Conservation (phyloP, 2,113 vertebrate species). For the Psephotus haematonotus region DNA sequence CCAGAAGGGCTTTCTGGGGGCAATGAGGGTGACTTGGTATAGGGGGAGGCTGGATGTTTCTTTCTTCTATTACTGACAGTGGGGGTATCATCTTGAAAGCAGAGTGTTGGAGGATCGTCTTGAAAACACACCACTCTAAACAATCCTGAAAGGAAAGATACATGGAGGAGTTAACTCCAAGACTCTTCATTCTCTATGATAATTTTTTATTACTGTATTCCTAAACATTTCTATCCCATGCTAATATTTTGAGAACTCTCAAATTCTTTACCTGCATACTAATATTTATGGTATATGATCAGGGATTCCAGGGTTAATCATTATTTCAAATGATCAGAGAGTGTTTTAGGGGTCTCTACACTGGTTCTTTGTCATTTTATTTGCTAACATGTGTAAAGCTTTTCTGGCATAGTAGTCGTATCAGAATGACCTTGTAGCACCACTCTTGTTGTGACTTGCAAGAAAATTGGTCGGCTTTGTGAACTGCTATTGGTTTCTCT, state of each 20-base stretch:
- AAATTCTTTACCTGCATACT: neutral
- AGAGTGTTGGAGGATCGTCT: accelerated
- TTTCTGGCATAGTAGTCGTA: neutral
- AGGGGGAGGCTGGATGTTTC: neutral
- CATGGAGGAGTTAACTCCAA: neutral
- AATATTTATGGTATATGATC: accelerated
- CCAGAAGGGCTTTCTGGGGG: neutral
- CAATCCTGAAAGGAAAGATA: neutral
- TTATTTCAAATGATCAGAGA: neutral
- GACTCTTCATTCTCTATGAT: neutral
- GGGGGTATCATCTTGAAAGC: neutral
- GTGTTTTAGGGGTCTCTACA: neutral
- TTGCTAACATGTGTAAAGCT: neutral
- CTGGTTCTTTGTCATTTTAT: neutral
- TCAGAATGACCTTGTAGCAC: neutral
- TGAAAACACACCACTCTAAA: neutral
- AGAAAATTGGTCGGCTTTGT: neutral
- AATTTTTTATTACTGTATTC: neutral
- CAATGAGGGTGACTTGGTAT: neutral
- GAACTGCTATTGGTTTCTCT: neutral
- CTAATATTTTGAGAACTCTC: neutral
- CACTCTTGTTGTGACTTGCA: neutral
- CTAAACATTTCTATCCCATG: neutral
- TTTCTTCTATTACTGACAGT: neutral
- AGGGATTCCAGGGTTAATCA: neutral